A percentile compares a stretch with the other conserved stretches of the same genome.
phyloP scores from a whole-genome alignment of 1,140 invertebrate genomes.

The Brachionus asplanchnoidis region DNA sequence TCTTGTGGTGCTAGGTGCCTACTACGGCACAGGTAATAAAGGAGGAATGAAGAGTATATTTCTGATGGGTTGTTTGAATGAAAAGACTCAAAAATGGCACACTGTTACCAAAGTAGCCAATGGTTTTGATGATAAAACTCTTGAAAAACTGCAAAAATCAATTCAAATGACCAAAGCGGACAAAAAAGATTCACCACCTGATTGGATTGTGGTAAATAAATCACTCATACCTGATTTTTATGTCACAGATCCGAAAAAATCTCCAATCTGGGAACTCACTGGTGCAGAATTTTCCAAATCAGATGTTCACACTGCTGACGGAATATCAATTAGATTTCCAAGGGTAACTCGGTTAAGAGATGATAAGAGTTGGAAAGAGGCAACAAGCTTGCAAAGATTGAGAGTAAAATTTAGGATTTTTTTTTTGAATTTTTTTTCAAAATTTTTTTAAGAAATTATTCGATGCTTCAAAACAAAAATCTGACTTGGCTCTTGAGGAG shows the following conservation, averaged over 20 bases:
- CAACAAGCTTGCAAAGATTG: slow-evolving; percentile 72
- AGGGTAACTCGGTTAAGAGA: slow-evolving; percentile 73
- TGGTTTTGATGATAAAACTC: slow-evolving; percentile 77
- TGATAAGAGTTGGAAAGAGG: slow-evolving; percentile 77
- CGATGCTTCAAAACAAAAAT: background rate
- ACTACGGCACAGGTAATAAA: slow-evolving; percentile 87
- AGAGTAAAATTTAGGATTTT: slow-evolving; percentile 44
- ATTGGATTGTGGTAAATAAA: slow-evolving; percentile 76
- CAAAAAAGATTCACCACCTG: slow-evolving; percentile 68
- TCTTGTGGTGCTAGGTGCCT: slow-evolving; percentile 82
- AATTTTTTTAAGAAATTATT: slow-evolving; percentile 44
- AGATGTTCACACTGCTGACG: slow-evolving; percentile 78
- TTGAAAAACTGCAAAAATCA: slow-evolving; percentile 70
- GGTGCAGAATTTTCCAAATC: slow-evolving; percentile 83
- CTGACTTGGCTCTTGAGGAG: slow-evolving; percentile 42
- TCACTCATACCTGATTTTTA: slow-evolving; percentile 82
- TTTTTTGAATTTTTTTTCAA: background rate
- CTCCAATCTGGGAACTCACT: slow-evolving; percentile 87
- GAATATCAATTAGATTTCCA: slow-evolving; percentile 86
- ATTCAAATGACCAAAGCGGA: slow-evolving; percentile 76
- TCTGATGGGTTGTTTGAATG: slow-evolving; percentile 81
- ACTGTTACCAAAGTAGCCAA: slow-evolving; percentile 75
- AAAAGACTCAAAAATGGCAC: slow-evolving; percentile 66
- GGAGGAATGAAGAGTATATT: slow-evolving; percentile 86
- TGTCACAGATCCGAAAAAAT: slow-evolving; percentile 71